A percentile compares a stretch with the other conserved stretches of the same genome.
These are phyloP conservation scores for Sinella curviseta DNA, from an alignment of 1,140 invertebrate genomes.

Conservation along the genomic window DNA sequence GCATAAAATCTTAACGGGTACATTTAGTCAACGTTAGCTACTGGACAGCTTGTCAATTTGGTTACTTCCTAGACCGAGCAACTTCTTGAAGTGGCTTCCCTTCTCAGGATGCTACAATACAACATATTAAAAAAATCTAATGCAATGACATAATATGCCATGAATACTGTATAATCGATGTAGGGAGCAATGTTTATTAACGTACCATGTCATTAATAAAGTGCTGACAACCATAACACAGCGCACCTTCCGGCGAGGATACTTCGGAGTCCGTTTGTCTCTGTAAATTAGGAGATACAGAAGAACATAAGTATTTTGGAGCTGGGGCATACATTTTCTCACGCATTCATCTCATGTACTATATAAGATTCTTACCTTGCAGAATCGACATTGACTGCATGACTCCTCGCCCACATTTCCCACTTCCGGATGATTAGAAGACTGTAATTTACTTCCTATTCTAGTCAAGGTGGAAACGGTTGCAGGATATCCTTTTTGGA, in stretches of 20 bases:
- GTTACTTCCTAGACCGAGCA: no score
- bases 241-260: not conserved
- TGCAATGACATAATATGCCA: not conserved
- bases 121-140: no score
- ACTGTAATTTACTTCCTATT: constrained; percentile 43
- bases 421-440: not conserved
- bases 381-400: not conserved
- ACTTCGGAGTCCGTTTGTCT: not conserved
- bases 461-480: constrained; percentile 46
- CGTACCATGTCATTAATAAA: constrained; percentile 44
- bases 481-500: constrained; percentile 41
- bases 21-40: no score
- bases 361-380: constrained; percentile 14
- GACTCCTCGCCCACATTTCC: not conserved
- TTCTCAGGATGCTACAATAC: not conserved
- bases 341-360: not conserved
- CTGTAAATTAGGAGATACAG: not conserved
- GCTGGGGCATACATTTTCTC: no score
- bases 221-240: constrained; percentile 46
- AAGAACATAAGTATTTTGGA: no score
- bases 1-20: no score
- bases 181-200: not conserved
- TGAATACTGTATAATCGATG: not conserved
- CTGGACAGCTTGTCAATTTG: no score
- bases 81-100: not conserved